A percentile compares a stretch with the other conserved stretches of the same genome.
Conservation (phyloP, 2,797 vertebrate species). For the Botia almorhae region DNA sequence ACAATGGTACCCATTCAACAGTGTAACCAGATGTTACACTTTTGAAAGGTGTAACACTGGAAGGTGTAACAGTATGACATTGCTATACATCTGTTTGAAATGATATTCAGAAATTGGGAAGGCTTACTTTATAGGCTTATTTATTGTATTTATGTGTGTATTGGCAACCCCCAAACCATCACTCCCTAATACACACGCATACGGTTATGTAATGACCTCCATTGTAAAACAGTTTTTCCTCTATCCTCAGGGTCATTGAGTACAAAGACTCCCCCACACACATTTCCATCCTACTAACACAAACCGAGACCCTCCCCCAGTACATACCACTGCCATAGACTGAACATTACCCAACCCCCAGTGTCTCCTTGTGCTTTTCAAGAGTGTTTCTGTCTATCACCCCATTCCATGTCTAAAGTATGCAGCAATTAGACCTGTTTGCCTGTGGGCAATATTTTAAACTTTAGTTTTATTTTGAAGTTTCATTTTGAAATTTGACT, state of each 20-base stretch:
- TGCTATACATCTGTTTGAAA: neutral
- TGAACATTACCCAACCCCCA: conserved; percentile 28
- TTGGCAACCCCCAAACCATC: neutral
- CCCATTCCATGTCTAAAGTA: neutral
- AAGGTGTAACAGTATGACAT: no score
- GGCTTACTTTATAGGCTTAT: neutral
- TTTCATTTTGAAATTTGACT: neutral
- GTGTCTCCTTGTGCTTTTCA: neutral
- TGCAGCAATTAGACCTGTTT: neutral
- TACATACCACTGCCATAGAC: neutral
- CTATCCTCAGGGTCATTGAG: conserved; percentile 12
- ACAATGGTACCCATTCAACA: neutral
- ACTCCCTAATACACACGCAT: neutral
- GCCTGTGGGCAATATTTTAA: neutral
- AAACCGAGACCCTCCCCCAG: conserved; percentile 28
- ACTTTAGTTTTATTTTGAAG: neutral
- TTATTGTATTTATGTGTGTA: neutral
- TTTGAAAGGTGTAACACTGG: no score
- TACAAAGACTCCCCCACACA: conserved; percentile 21
- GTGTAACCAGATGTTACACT: neutral
- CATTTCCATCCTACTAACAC: conserved; percentile 15
- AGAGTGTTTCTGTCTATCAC: conserved; percentile 7
- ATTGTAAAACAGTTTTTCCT: conserved; percentile 38
- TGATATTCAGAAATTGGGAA: neutral
- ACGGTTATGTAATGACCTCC: conserved; percentile 10